These are phyloP conservation scores for Cydia fagiglandana DNA, from an alignment of 1,140 invertebrate genomes.

Conservation along the genomic window DNA sequence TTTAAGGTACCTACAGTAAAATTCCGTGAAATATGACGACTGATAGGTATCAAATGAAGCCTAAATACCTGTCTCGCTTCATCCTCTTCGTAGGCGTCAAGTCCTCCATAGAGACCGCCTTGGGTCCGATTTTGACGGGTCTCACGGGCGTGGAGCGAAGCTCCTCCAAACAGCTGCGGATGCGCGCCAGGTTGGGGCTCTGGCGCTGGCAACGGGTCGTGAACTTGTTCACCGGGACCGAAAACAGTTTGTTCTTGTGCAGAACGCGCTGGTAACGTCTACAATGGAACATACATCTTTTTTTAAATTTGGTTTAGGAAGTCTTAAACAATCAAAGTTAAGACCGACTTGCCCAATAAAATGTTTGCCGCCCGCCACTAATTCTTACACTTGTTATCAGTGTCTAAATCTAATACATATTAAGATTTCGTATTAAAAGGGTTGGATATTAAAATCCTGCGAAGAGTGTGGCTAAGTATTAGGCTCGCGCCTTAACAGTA, in stretches of 20 bases:
- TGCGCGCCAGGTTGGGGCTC: constrained; percentile 53
- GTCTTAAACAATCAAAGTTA: too few relatives aligned
- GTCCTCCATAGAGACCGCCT: constrained; percentile 70
- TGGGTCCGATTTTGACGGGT: constrained; percentile 48
- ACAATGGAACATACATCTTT: background rate
- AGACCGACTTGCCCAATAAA: too few relatives aligned
- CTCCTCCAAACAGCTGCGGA: constrained; percentile 61
- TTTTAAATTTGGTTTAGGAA: background rate
- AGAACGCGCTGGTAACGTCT: constrained; percentile 56
- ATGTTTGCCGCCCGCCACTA: too few relatives aligned
- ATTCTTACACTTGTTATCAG: too few relatives aligned
- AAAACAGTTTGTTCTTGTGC: constrained; percentile 64
- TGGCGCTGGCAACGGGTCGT: constrained; percentile 48
- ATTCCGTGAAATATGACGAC: too few relatives aligned
- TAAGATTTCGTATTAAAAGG: too few relatives aligned
- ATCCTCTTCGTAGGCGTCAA: constrained; percentile 61
- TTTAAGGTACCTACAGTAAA: too few relatives aligned
- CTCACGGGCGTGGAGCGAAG: constrained; percentile 40
- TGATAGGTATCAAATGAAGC: background rate
- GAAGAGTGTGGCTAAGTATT: too few relatives aligned
- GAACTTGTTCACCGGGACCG: constrained; percentile 66
- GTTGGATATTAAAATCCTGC: too few relatives aligned
- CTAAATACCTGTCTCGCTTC: constrained; percentile 52
- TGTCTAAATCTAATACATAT: too few relatives aligned
- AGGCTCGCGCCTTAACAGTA: too few relatives aligned